Base-by-base conservation (phyloP, 2,797 vertebrate genomes). In the Cryptoprocta ferox region DNA sequence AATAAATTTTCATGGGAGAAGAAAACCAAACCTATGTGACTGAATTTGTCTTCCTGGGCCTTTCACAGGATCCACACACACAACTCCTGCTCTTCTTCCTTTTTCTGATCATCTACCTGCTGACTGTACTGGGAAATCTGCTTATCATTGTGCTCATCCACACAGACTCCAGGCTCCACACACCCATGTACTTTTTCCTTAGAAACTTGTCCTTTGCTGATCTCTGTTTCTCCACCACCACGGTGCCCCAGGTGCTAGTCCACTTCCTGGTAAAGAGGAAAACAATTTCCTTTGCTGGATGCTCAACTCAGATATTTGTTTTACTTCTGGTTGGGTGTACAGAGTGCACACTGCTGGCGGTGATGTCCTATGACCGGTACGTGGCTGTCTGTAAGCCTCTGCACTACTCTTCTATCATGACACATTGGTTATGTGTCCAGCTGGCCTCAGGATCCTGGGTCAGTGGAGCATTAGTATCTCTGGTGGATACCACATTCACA, bases 151-250 rank as follows among this genome's bases (percentile, higher is more conserved):
- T 97, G n/a, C 93, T 98, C 32, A 97, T 96, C 89, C 97, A 95
- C 42, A 26, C 12, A 14, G 96, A 98, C 79, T 50, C 95, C 50
- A 96, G 68, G 16, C 97, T 98, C 28, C 98, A 98, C 50, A 98
- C 95, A 24, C 98, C 97, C 37, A 98, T 98, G 98, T 98, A 98
- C 42, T 98, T 97, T 89, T 98, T 97, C 86, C 96, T 98, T 10
- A 97, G 93, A 35, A 97, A 97, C 21, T 76, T 98, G 73, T 97
- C 97, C 53, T 94, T 98, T 91, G 95, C 96, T n/a, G 97, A 98
- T 53, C 86, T 98, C 95, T 97, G 97, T 56, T 98, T 98, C 87
- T 97, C 97, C 15, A 97, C 95, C 9, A 97, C 94, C 50, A 97
- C 81, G 8, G 92, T 97, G 6, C 97, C 98, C 48, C 96, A 98